Base-by-base conservation (phyloP, 2,888 invertebrate genomes). In the Fabriciana adippe region DNA sequence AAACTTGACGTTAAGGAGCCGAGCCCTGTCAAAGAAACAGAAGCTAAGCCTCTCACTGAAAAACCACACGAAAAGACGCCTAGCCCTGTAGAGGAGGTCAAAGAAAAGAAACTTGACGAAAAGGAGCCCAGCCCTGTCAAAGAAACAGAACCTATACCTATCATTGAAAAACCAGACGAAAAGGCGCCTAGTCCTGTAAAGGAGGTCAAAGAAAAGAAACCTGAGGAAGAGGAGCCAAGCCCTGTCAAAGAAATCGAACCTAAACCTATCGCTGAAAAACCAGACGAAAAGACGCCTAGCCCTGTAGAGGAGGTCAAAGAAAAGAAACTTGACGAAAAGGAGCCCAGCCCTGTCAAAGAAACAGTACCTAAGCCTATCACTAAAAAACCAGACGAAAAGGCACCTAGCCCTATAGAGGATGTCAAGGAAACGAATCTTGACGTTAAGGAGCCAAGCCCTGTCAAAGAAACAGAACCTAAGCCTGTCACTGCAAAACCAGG, bases 251-350 rank as follows among this genome's bases (percentile, higher is more conserved):
- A 56, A 3, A 16, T n/a, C 8, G 53, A 51, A 16, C n/a, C 14
- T 5, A 51, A 1, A 13, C 61, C 56, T 3, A 6, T 31, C 1
- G 3, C 5, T 16, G 55, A 54, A 1, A 55, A 67, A 53, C 47
- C 6, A 1, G 67, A 68, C 6, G 67, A 71, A 3, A 74, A 72
- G 26, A 59, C 48, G 48, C 55, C 53, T 0, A 73, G 68, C 48
- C 67, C 66, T 14, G 53, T 55, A 0, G 35, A 13, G 11, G 54
- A 65, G 3, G 3, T 31, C 3, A 16, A 45, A n/a, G 45, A 45
- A 3, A 56, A 26, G n/a, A 31, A 31, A 35, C 31, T 14, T 45
- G 56, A 41, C 1, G 56, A 13, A 4, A 51, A 35, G 15, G 67
- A 53, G n/a, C 53, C 64, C 3, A 74, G 68, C 16, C 61, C 67